Evolutionary conservation across 2,113 vertebrate species (phyloP), one percentile per base, ranked within the genome.

Genomic region (Sturnira hondurensis): DNA sequence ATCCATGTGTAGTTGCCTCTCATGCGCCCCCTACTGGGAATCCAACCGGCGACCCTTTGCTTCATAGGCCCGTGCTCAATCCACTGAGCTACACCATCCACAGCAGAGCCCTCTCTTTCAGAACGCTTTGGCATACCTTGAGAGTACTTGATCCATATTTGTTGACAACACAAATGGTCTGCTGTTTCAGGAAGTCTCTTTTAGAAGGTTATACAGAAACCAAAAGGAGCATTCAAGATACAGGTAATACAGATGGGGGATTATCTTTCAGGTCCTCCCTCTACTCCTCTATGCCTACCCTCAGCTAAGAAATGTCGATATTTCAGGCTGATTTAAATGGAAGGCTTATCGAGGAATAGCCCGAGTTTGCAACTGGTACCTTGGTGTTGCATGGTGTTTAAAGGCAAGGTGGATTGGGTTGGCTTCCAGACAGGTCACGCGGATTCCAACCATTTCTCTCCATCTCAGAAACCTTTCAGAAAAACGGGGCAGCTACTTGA

Each of bases 181-280:
- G 15, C 14, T 74, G 5, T 41, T 24, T n/a, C 28, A 50, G 0
- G 4, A 68, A 6, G 11, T 33, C 7, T 20, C 22, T 17, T 71
- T 52, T 7, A 73, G 24, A 81, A 52, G 38, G 70, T 8, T 41
- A 73, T 76, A 50, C 38, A 22, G 19, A 28, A 58, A 22, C 12
- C 4, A 4, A 16, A 22, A 58, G 41, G n/a, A 28, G 58, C 31
- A 1, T 36, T 36, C 14, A 6, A 1, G 11, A 0, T 1, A 19
- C 0, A 33, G 24, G 33, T 1, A 33, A 36, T 0, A 47, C 3
- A 0, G 56, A 4, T 58, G 56, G 22, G 56, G 56, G 10, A 11
- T 2, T 26, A 6, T 1, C 10, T 9, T 67, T 36, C 12, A 38
- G 0, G 12, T 28, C 33, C 22, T 22, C 28, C 3, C 3, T 4